Evolutionary conservation across 2,113 vertebrate species (phyloP).

Genomic region (Hepsetus odoe): DNA sequence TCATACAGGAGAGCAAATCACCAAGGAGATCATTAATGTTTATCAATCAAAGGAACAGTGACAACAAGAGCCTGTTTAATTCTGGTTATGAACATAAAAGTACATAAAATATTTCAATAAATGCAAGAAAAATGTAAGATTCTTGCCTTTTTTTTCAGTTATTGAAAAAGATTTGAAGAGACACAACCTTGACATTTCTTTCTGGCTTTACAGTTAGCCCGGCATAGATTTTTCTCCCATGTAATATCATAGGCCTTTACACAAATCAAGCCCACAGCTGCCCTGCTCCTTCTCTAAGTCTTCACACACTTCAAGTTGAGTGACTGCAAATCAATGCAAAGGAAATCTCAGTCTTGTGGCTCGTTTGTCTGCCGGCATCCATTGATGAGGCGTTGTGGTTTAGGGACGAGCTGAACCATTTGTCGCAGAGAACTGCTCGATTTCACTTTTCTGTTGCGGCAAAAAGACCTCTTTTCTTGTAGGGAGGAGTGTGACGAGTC

Average conservation of each 20-base stretch:
- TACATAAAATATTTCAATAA: too few relatives aligned
- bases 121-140: too few relatives aligned
- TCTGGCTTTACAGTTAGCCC: neutral
- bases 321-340: constrained; percentile 20
- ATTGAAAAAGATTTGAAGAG: neutral
- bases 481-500: neutral
- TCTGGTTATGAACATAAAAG: too few relatives aligned
- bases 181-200: neutral
- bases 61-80: too few relatives aligned
- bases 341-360: constrained; percentile 10
- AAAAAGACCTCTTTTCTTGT: neutral
- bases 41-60: too few relatives aligned
- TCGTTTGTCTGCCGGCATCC: neutral
- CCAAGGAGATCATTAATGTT: too few relatives aligned
- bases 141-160: neutral
- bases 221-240: neutral
- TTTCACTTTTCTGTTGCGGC: neutral
- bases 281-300: neutral
- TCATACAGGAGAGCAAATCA: too few relatives aligned
- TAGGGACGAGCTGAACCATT: neutral
- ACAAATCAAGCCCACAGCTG: neutral
- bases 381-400: neutral
- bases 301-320: neutral
- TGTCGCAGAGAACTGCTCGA: neutral
- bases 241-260: constrained; percentile 32